phyloP scores from a whole-genome alignment of 1,140 invertebrate species.

The Gonatopus flavifemur region DNA sequence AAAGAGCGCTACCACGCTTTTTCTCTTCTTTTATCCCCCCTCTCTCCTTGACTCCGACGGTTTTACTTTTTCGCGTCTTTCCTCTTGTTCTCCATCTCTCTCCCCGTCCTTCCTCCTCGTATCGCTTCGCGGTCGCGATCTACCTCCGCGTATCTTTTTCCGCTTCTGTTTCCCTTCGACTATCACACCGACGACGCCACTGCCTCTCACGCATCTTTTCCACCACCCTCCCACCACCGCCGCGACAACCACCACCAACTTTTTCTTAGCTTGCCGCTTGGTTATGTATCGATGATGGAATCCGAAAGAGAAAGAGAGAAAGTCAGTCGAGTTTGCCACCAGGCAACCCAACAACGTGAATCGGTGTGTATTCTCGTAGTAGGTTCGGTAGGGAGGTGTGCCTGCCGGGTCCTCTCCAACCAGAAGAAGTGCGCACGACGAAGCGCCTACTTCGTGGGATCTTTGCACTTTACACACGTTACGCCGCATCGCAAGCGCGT shows the following conservation, averaged over 20 bases:
- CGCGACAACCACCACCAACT: conserved; percentile 14
- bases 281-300: too few relatives aligned
- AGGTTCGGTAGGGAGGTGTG: conserved; percentile 58
- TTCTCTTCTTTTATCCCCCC: conserved; percentile 28
- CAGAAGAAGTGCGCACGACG: conserved; percentile 52
- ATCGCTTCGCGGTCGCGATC: conserved; percentile 3
- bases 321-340: conserved; percentile 24
- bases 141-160: conserved; percentile 19
- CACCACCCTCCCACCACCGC: conserved; percentile 33
- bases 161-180: conserved; percentile 24
- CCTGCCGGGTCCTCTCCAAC: conserved; percentile 53
- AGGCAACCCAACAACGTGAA: conserved; percentile 22
- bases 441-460: conserved; percentile 10
- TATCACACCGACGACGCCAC: conserved; percentile 23
- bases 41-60: conserved; percentile 1
- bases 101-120: conserved; percentile 4
- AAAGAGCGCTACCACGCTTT: conserved; percentile 49
- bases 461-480: conserved; percentile 3
- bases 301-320: conserved; percentile 10
- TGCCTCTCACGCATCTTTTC: conserved; percentile 37
- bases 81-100: conserved; percentile 6
- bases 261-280: too few relatives aligned
- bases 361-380: conserved; percentile 27
- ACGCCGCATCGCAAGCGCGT: conserved; percentile 11
- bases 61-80: not conserved